Base-by-base conservation (phyloP, 1,140 invertebrate species). In the Drosophila sechellia region DNA sequence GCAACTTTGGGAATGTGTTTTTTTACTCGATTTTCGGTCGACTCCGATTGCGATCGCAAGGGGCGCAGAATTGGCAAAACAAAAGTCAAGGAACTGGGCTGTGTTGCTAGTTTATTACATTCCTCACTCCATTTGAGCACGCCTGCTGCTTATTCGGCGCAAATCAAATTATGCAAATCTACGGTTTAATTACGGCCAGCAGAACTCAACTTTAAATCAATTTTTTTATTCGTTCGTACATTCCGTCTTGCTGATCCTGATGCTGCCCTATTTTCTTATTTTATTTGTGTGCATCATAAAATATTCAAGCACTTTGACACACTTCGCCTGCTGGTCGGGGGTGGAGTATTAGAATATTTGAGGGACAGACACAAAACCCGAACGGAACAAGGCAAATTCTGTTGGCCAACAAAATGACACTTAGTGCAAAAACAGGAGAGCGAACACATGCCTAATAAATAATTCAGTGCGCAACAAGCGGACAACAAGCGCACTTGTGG, bases 381-480 rank as follows among this genome's bases (percentile, higher is more conserved):
- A 78, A 48, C 64, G 54, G 56, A 57, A 76, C 66, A 57, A 71
- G 68, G 68, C 68, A 70, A 71, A 71, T 71, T 71, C 27, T 75
- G 80, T 76, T 42, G 54, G 65, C 65, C 75, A 80, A 59, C 76
- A 85, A 85, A 84, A 84, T 85, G 81, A 85, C 84, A 87, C 83
- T 87, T 87, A 77, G 84, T 89, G 79, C 68, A 77, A 77, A 68
- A 84, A 66, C 84, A 81, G 56, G 63, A 83, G 72, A 58, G 79
- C 83, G 72, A 58, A 83, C 83, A 87, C 83, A 87, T 87, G 84
- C 84, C 83, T 89, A 87, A 87, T 87, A 87, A 87, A 87, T 87
- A 89, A 87, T 87, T 87, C 84, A 87, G 76, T 72, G 84, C 68
- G 76, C 84, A 87, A 89, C 84, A 87, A 87, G 84, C 84, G 79